Evolutionary conservation across 2,113 vertebrate species (phyloP), one percentile per base, ranked within the genome.

Genomic region (Halcyon senegalensis): DNA sequence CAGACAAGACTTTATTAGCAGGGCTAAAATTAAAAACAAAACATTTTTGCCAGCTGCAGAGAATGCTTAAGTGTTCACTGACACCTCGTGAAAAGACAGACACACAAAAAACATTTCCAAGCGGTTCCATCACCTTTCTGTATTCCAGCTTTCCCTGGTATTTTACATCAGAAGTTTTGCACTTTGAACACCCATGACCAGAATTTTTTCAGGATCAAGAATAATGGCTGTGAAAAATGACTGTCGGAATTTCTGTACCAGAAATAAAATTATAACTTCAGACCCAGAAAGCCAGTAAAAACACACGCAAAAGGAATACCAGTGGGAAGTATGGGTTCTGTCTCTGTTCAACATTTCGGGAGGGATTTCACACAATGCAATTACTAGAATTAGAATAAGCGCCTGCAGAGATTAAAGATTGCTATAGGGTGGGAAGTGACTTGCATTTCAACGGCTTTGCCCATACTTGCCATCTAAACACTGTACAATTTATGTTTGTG

Each of bases 11-110:
- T 95, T 89, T 89, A 89, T 90, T 82, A 94, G 86, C 66, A 82
- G 60, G 89, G 73, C 77, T 93, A 81, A 95, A 96, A 96, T 92
- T 93, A 90, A 96, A 95, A 89, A 59, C 85, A 94, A 96, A 96
- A 84, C 73, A 83, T 76, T 83, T 87, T 79, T 63, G 67, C 70
- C 70, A 63, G 80, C 66, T 87, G 60, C 86, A 70, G 70, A 69
- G 70, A 84, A 87, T 30, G 60, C 77, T 82, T 59, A 51, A 94
- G 63, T 25, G 48, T 81, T 53, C 50, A 77, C 4, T 83, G 84
- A 82, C 79, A 93, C 56, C 68, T 90, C 10, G 0, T 68, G 72
- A 92, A 79, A 60, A 66, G n/a, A 87, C 35, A 83, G 16, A 9
- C 7, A 14, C 24, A 8, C 20, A 84, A 74, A 64, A 77, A 59